Evolutionary conservation across 1,140 invertebrate genomes (phyloP).

Genomic region (Drosophila baimaii): DNA sequence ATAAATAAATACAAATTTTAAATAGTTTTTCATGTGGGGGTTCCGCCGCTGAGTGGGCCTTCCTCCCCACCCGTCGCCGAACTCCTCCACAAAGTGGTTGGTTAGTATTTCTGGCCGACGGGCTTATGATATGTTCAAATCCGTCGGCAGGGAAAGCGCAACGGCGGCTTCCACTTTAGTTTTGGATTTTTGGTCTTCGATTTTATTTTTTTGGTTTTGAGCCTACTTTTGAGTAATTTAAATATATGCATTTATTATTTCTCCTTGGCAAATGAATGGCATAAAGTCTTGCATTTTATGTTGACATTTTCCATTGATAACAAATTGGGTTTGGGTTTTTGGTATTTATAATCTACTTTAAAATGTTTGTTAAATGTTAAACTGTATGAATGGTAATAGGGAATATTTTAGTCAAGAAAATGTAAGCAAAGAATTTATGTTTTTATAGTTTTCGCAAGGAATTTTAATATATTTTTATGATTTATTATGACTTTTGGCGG

Average conservation of each 20-base stretch:
- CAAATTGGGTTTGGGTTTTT: not conserved
- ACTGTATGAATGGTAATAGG: not conserved
- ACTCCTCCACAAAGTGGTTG: conserved; percentile 2
- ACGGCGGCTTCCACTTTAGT: conserved; percentile 25
- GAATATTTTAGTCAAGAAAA: not conserved
- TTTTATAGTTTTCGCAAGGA: not conserved
- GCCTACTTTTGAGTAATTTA: conserved; percentile 62
- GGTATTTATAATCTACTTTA: not conserved
- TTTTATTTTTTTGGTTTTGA: conserved; percentile 19
- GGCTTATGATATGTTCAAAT: conserved; percentile 47
- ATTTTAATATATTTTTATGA: not conserved
- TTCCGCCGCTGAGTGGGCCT: conserved; percentile 22
- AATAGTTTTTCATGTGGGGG: conserved; percentile 60
- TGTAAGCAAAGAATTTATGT: not conserved
- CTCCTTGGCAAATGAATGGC: conserved; percentile 15
- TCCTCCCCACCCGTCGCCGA: conserved; percentile 6
- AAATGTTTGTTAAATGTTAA: not conserved
- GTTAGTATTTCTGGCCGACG: conserved; percentile 7
- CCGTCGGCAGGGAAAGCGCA: conserved; percentile 49
- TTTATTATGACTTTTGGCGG: too few species aligned
- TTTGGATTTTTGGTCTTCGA: conserved; percentile 21
- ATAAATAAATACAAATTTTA: conserved; percentile 38
- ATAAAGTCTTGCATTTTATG: conserved; percentile 38
- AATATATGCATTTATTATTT: conserved; percentile 67
- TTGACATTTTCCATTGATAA: conserved; percentile 15